Percentiles rank a stretch among this genome's conserved stretches.
These are phyloP conservation scores for Marmota flaviventris DNA, from an alignment of 2,113 vertebrate genomes.

Conservation along the genomic window DNA sequence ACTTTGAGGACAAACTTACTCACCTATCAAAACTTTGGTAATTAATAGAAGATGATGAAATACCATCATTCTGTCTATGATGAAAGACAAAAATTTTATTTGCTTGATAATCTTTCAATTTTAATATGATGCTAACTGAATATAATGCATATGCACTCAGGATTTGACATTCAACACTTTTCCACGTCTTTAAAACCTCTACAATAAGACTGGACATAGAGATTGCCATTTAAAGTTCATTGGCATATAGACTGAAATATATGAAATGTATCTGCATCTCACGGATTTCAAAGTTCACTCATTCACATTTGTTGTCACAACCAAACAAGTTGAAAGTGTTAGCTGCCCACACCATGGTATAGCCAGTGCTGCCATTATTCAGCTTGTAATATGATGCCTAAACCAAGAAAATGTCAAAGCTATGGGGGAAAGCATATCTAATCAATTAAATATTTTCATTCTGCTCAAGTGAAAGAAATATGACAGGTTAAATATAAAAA, in stretches of 20 bases:
- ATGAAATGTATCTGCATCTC: not conserved
- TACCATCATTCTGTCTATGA: not conserved
- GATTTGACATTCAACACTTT: not conserved
- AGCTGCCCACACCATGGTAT: not conserved
- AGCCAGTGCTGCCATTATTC: not conserved
- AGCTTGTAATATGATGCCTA: not conserved
- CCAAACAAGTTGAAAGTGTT: not conserved
- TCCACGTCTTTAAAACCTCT: not conserved
- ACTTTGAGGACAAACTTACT: not conserved
- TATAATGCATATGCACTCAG: not conserved
- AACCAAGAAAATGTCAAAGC: not conserved
- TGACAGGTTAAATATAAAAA: not conserved
- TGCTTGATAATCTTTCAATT: not conserved
- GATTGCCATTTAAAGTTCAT: not conserved
- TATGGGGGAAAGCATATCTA: not conserved
- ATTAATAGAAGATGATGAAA: not conserved
- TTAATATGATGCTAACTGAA: not conserved
- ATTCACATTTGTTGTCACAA: not conserved
- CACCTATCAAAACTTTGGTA: not conserved
- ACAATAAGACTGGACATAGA: not conserved
- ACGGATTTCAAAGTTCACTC: not conserved
- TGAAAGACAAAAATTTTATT: not conserved
- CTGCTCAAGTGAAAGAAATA: not conserved
- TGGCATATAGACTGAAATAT: not conserved
- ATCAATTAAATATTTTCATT: not conserved